Evolutionary conservation across 2,797 vertebrate genomes (phyloP).

Genomic region (Gobio occitaniae): DNA sequence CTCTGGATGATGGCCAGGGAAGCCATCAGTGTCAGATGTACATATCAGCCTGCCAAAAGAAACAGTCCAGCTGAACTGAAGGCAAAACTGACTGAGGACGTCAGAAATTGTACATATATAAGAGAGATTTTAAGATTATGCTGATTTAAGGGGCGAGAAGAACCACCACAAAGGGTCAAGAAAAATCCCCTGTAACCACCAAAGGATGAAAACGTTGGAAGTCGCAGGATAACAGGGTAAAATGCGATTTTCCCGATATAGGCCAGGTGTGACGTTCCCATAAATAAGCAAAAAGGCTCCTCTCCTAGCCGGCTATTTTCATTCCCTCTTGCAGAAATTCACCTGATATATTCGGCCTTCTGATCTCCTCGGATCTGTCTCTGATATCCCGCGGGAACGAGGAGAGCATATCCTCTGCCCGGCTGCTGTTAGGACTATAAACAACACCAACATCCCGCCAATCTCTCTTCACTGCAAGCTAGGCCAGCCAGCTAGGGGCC

Average conservation of each 20-base stretch:
- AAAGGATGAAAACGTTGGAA: neutral
- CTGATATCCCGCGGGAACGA: constrained; percentile 27
- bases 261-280: constrained; percentile 41
- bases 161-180: neutral
- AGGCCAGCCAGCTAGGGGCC: constrained; percentile 42
- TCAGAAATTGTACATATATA: neutral
- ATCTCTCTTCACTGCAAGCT: constrained; percentile 48
- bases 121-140: neutral
- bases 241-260: constrained; percentile 2
- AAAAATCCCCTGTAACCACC: constrained; percentile 21
- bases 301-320: constrained; percentile 29
- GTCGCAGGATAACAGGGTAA: neutral
- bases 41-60: constrained; percentile 44
- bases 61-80: constrained; percentile 36
- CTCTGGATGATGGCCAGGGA: constrained; percentile 46
- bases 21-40: constrained; percentile 54
- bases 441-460: constrained; percentile 44
- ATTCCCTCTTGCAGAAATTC: constrained; percentile 40
- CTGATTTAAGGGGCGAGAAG: neutral
- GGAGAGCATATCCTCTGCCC: constrained; percentile 41
- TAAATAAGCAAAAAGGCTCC: constrained; percentile 42
- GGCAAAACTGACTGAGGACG: constrained; percentile 35
- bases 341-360: constrained; percentile 43
- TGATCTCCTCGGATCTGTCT: constrained; percentile 41
- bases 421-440: constrained; percentile 47